Percentiles rank a stretch among this genome's conserved stretches.
These are phyloP conservation scores for Ispidina lecontei DNA, from an alignment of 2,797 vertebrate species.

Conservation along the genomic window DNA sequence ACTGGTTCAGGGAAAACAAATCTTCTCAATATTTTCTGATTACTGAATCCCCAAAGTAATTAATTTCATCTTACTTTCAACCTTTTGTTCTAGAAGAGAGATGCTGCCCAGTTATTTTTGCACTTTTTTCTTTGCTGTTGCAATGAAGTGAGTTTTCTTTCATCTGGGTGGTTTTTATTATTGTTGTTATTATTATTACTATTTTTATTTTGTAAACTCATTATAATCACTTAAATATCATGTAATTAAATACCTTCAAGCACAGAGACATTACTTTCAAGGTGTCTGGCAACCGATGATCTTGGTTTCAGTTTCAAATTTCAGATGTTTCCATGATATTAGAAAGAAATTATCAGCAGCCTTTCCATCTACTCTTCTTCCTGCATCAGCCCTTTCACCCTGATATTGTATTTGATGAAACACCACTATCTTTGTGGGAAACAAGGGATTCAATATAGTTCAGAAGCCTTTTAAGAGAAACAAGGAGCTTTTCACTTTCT, in stretches of 20 bases:
- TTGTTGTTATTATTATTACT: too few species aligned
- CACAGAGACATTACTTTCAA: background rate
- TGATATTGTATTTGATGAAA: background rate
- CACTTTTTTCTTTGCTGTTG: background rate
- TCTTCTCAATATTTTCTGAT: background rate
- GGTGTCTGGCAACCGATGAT: background rate
- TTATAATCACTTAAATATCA: background rate
- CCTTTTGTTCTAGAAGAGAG: background rate
- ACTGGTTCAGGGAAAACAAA: background rate
- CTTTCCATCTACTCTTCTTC: background rate
- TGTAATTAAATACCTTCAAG: background rate
- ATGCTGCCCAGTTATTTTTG: background rate
- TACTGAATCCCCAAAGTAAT: background rate
- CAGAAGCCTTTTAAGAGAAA: background rate
- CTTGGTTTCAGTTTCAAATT: background rate
- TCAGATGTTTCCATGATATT: background rate
- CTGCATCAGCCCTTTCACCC: accelerated
- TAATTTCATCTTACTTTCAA: background rate
- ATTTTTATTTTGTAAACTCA: background rate
- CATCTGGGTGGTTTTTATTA: background rate
- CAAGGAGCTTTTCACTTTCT: background rate
- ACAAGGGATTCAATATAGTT: background rate
- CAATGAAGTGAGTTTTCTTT: background rate
- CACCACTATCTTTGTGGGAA: background rate
- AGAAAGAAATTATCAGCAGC: background rate